Percentiles rank a stretch among this genome's conserved stretches.
Evolutionary conservation across 2,797 vertebrate genomes (phyloP).

Genomic region (Huso huso): DNA sequence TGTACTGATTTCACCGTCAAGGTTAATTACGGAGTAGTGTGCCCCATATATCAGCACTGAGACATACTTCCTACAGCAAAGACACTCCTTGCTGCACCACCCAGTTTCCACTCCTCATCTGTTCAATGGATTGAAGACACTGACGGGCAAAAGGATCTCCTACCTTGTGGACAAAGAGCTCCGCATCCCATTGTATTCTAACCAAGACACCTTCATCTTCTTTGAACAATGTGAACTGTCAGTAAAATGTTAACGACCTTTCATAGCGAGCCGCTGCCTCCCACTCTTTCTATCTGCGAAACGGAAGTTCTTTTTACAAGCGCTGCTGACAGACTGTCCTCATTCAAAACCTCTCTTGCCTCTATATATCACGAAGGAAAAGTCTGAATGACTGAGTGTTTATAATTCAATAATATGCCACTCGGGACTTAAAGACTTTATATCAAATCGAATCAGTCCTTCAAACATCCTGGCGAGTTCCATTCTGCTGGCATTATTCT

Average conservation of each 20-base stretch:
- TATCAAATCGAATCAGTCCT: slow-evolving; percentile 61
- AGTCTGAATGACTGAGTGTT: slow-evolving; percentile 38
- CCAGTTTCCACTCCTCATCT: too few species aligned
- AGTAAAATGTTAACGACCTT: slow-evolving; percentile 17
- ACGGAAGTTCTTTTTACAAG: neutral
- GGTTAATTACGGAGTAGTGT: too few species aligned
- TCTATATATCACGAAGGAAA: slow-evolving; percentile 4
- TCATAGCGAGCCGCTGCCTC: slow-evolving; percentile 9
- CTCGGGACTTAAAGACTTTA: slow-evolving; percentile 58
- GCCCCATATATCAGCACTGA: too few species aligned
- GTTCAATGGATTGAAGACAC: neutral
- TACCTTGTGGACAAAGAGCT: slow-evolving; percentile 82
- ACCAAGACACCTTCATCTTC: slow-evolving; percentile 54
- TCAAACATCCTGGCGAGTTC: slow-evolving; percentile 21
- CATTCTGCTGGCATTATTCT: slow-evolving; percentile 1
- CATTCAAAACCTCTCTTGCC: slow-evolving; percentile 9
- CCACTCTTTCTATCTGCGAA: slow-evolving; percentile 12
- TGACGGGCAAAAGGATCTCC: slow-evolving; percentile 26
- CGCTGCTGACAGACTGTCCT: slow-evolving; percentile 13
- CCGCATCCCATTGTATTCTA: slow-evolving; percentile 72
- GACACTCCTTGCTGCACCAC: too few species aligned
- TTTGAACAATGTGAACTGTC: slow-evolving; percentile 26
- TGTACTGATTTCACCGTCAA: too few species aligned
- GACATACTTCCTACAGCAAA: too few species aligned
- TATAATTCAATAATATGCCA: slow-evolving; percentile 78